A percentile compares a stretch with the other conserved stretches of the same genome.
phyloP scores from a whole-genome alignment of 2,797 vertebrate species.

The Tangara arthus region DNA sequence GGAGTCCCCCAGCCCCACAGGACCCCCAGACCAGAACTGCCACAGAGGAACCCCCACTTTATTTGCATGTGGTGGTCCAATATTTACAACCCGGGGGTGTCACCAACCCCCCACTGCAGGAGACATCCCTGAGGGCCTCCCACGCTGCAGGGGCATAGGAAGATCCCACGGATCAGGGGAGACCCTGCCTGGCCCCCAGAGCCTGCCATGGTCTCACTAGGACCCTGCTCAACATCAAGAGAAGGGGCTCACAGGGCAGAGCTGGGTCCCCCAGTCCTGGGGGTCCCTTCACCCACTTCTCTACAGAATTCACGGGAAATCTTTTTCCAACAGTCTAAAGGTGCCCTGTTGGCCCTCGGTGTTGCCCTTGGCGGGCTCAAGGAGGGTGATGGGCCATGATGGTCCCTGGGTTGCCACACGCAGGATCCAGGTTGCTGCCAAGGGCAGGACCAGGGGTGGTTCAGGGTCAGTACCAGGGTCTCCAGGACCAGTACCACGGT shows the following conservation, averaged over 20 bases:
- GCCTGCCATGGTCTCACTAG: not conserved
- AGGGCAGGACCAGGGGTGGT: not conserved
- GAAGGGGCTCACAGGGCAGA: not conserved
- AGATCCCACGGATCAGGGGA: not conserved
- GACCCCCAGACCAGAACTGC: not conserved
- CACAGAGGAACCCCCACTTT: slow-evolving; percentile 44
- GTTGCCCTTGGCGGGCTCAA: too few species aligned
- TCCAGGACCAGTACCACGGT: not conserved
- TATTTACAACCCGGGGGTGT: not conserved
- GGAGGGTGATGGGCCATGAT: not conserved
- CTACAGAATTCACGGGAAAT: fast-evolving
- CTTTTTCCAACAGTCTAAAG: not conserved
- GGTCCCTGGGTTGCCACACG: fast-evolving
- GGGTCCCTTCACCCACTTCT: not conserved
- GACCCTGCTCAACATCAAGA: not conserved
- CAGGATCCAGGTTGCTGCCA: not conserved
- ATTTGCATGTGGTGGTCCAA: slow-evolving; percentile 25
- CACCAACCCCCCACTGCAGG: not conserved
- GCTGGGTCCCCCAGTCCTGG: not conserved
- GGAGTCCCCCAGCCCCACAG: not conserved
- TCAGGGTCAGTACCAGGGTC: not conserved
- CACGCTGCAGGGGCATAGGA: fast-evolving
- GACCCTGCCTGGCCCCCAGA: not conserved
- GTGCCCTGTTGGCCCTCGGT: too few species aligned
- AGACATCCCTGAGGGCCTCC: fast-evolving